These are phyloP conservation scores for Petrocephalus schoutedeni DNA, from an alignment of 2,797 vertebrate genomes.

Conservation along the genomic window DNA sequence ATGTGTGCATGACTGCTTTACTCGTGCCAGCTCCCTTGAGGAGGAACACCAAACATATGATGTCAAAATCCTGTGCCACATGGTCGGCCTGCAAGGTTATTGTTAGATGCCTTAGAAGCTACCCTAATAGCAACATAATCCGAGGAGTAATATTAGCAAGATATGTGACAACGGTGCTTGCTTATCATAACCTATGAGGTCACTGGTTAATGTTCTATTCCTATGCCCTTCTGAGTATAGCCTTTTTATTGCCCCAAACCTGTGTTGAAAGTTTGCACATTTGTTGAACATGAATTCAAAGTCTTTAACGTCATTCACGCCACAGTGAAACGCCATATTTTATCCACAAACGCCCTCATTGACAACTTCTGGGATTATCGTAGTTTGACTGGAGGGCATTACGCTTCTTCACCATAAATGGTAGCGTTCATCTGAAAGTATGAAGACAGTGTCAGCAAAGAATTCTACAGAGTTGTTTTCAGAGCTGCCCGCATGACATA, in stretches of 20 bases:
- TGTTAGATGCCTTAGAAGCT: constrained; percentile 9
- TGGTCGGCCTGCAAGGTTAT: background rate
- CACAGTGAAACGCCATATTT: background rate
- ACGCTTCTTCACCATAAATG: constrained; percentile 15
- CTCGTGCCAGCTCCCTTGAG: background rate
- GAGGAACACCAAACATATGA: constrained; percentile 15
- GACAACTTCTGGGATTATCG: background rate
- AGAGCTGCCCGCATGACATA: background rate
- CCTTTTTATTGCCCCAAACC: background rate
- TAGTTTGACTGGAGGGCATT: background rate
- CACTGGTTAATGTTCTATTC: constrained; percentile 27
- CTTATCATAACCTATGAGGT: constrained; percentile 35
- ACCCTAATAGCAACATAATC: constrained; percentile 13
- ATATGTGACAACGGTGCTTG: constrained; percentile 25
- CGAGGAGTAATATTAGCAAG: constrained; percentile 19
- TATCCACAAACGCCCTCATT: background rate
- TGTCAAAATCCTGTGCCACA: background rate
- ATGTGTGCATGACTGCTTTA: constrained; percentile 10
- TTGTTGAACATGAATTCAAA: background rate
- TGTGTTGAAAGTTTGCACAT: background rate
- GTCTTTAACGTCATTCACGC: background rate
- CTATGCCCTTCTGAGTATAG: background rate
- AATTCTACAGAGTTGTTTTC: background rate
- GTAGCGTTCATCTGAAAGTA: constrained; percentile 9
- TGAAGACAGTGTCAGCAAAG: background rate